These are phyloP conservation scores for Muscicapa striata DNA, from an alignment of 2,797 vertebrate species.

Conservation along the genomic window DNA sequence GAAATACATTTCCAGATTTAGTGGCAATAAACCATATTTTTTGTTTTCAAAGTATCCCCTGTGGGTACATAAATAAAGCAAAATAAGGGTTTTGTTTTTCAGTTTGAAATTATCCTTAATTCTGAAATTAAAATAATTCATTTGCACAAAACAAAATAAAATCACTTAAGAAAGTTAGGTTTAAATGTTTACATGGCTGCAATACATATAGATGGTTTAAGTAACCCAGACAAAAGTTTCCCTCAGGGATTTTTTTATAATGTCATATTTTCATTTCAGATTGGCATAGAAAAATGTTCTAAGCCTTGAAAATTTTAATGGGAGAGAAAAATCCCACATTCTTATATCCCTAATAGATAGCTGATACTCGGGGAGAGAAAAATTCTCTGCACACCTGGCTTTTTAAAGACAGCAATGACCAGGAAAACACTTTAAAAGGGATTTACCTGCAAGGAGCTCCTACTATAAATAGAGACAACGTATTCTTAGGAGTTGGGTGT, in stretches of 20 bases:
- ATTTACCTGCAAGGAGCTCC: neutral
- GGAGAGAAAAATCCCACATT: neutral
- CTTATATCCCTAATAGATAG: neutral
- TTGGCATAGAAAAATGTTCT: neutral
- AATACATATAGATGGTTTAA: neutral
- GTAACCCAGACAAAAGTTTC: neutral
- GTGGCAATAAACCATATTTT: neutral
- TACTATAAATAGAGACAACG: neutral
- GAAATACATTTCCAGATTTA: neutral
- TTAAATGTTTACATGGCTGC: neutral
- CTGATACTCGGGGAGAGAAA: neutral
- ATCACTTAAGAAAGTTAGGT: neutral
- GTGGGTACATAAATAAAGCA: neutral
- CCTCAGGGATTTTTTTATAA: neutral
- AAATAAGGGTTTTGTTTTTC: neutral
- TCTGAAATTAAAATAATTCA: neutral
- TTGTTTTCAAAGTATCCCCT: neutral
- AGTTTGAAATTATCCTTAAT: neutral
- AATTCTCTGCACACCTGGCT: neutral
- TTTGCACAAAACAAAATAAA: neutral
- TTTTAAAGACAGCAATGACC: neutral
- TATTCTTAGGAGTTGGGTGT: neutral
- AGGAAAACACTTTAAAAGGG: neutral
- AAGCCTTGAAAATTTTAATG: neutral
- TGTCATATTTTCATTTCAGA: neutral